Evolutionary conservation across 2,888 invertebrate species (phyloP), one percentile per base, ranked within the genome.

Genomic region (Tribolium freemani): DNA sequence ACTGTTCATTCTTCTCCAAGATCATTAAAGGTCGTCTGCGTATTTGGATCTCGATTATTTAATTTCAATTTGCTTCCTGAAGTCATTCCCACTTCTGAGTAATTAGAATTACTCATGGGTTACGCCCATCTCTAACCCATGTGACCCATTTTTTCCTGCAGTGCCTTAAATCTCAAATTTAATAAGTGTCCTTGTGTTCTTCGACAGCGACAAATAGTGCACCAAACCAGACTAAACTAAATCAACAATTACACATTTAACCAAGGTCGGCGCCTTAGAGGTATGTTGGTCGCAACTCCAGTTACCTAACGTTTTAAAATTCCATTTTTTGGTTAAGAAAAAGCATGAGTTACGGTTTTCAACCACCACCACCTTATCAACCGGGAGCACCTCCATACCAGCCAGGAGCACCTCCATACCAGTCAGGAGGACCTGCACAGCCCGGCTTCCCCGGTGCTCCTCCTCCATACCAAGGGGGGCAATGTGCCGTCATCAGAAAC

Each of bases 341-440:
- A 10, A 38, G n/a, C 11, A 67, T 67, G 67, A 67, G 56, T 13
- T 67, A 57, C 67, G 67, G 67, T n/a, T 67, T 67, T n/a, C 56
- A 67, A 30, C 67, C 66, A 21, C 63, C 63, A 3, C 63, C 63
- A 2, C 45, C 66, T 1, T 66, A 64, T 21, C 64, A 64, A 58
- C 44, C 26, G 2, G 30, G 63, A 26, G 63, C 20, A 8, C 60
- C 48, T 2, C 20, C 57, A n/a, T 56, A 56, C 56, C 56, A 30
- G 9, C 53, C 53, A 0, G 21, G 26, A 10, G 31, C 63, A 5
- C 63, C 63, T 2, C 54, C 66, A 5, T 66, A 66, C 46, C 66
- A 66, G 31, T 9, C 30, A 1, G n/a, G 16, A 10, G 13, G 13
- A 6, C 20, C 53, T 3, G 0, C 6, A 10, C 53, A n/a, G 4